Conservation (phyloP, 2,797 vertebrate species). For the Pampus argenteus region DNA sequence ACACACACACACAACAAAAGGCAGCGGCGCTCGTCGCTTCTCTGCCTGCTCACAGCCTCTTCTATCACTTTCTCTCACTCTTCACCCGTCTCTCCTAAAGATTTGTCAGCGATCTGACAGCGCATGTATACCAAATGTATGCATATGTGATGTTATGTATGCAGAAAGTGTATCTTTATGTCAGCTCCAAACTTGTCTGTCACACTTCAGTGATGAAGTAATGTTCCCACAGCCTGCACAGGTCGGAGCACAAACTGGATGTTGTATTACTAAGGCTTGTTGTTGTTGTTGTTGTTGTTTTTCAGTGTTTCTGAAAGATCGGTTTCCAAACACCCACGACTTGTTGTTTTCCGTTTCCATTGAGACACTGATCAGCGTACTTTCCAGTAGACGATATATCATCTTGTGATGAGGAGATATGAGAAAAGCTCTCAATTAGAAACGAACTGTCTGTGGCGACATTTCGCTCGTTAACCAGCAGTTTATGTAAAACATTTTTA, state of each 20-base stretch:
- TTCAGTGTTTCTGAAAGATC: no score
- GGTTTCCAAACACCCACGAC: background rate
- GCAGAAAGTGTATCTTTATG: conserved; percentile 4
- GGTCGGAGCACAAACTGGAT: conserved; percentile 7
- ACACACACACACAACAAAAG: conserved; percentile 2
- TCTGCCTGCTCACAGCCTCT: background rate
- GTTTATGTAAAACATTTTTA: background rate
- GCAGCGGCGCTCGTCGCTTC: background rate
- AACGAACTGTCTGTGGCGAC: background rate
- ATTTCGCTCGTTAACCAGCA: background rate
- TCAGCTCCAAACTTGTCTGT: conserved; percentile 22
- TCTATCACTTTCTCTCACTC: conserved; percentile 9
- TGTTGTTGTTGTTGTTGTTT: background rate
- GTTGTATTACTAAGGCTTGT: background rate
- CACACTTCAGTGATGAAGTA: conserved; percentile 8
- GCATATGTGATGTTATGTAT: conserved; percentile 17
- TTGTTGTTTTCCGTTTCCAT: background rate
- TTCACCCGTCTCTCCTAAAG: conserved; percentile 16
- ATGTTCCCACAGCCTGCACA: conserved; percentile 4
- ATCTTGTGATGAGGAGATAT: background rate
- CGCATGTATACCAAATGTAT: conserved; percentile 3
- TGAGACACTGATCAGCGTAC: background rate
- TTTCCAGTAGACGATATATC: conserved; percentile 6
- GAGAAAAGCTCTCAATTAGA: background rate
- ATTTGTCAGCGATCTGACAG: conserved; percentile 28